A percentile compares a stretch with the other conserved stretches of the same genome.
Evolutionary conservation across 2,888 invertebrate genomes (phyloP).

Genomic region (Amiota communis): DNA sequence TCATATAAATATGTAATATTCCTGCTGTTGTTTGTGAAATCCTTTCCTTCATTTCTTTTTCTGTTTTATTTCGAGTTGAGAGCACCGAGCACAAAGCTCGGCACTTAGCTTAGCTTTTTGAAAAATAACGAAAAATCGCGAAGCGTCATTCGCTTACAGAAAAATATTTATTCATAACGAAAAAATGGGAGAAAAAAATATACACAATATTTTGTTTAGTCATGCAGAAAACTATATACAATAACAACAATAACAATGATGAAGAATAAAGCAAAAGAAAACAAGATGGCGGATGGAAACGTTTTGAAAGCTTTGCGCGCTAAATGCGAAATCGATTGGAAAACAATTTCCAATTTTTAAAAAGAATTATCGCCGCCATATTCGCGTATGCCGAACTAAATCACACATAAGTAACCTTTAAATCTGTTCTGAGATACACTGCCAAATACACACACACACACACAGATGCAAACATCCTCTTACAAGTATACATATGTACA

Average conservation of each 20-base stretch:
- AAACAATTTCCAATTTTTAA: conserved; percentile 74
- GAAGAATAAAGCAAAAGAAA: conserved; percentile 10
- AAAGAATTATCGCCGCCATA: conserved; percentile 73
- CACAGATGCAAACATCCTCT: conserved; percentile 13
- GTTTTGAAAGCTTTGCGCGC: conserved; percentile 30
- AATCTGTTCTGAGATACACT: conserved; percentile 65
- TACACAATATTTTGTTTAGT: conserved; percentile 31
- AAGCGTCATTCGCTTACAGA: conserved; percentile 21
- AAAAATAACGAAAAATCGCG: conserved; percentile 59
- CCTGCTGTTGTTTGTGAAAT: conserved; percentile 24
- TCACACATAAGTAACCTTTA: conserved; percentile 73
- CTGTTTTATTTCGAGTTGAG: conserved; percentile 3
- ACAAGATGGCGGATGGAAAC: background rate
- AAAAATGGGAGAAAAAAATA: conserved; percentile 55
- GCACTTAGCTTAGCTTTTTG: conserved; percentile 50
- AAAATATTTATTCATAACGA: conserved; percentile 43
- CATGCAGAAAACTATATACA: conserved; percentile 29
- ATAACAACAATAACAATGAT: conserved; percentile 11
- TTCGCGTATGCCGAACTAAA: conserved; percentile 73
- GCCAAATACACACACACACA: conserved; percentile 37
- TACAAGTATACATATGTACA: background rate
- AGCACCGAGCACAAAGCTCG: conserved; percentile 52
- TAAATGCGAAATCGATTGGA: conserved; percentile 73
- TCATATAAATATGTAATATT: conserved; percentile 22
- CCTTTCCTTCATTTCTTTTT: conserved; percentile 5